Evolutionary conservation across 2,113 vertebrate genomes (phyloP).

Genomic region (Manacus vitellinus): DNA sequence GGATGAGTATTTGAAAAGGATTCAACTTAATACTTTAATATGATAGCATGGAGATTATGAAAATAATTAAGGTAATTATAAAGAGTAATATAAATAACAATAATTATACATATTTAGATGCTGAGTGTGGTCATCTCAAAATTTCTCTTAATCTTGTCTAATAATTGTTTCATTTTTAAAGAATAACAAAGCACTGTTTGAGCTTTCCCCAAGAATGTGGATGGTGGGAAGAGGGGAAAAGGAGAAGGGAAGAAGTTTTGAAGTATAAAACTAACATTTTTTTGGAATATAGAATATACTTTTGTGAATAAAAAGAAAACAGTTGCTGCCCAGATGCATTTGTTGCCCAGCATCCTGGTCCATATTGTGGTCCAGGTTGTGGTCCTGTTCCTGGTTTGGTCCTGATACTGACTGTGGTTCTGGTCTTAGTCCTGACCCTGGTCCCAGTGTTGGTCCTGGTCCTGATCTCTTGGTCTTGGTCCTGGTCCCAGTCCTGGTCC

Average conservation of each 20-base stretch:
- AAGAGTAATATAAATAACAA: neutral
- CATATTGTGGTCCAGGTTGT: neutral
- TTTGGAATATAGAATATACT: neutral
- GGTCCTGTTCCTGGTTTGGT: too few relatives aligned
- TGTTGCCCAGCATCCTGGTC: neutral
- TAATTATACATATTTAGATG: neutral
- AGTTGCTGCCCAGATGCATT: neutral
- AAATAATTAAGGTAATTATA: neutral
- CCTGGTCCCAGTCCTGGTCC: too few relatives aligned
- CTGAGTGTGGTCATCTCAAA: neutral
- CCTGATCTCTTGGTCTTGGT: too few relatives aligned
- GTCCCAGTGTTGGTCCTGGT: too few relatives aligned
- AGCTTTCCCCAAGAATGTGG: neutral
- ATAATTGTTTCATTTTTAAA: neutral
- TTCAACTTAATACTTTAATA: neutral
- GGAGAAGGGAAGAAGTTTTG: neutral
- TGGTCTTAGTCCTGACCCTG: too few relatives aligned
- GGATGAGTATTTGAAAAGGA: neutral
- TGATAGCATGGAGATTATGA: neutral
- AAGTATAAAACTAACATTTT: neutral
- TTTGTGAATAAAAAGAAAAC: neutral
- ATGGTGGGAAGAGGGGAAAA: rapidly evolving
- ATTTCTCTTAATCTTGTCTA: neutral
- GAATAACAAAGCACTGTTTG: neutral
- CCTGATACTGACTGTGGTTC: too few relatives aligned